phyloP scores from a whole-genome alignment of 2,888 invertebrate species.

The Nymphalis urticae region DNA sequence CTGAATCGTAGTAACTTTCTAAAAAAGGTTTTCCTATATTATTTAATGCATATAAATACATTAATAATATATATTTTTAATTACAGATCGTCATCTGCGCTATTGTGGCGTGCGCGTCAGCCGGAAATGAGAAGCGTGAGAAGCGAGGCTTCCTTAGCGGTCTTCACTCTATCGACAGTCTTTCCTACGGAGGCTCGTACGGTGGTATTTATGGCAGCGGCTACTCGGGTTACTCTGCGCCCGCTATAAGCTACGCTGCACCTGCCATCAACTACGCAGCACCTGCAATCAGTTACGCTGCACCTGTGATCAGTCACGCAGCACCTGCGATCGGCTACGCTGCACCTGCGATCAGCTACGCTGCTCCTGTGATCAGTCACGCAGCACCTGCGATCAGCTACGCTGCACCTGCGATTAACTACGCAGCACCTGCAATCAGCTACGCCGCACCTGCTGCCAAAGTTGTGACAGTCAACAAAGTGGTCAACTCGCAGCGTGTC shows the following conservation, averaged over 20 bases:
- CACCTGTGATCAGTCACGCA: no score
- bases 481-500: constrained; percentile 43
- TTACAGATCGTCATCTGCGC: constrained; percentile 35
- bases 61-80: not conserved
- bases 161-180: constrained; percentile 9
- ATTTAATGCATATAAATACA: not conserved
- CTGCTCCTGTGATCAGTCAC: not conserved
- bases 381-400: not conserved
- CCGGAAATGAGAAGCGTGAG: constrained; percentile 34
- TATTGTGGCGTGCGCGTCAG: constrained; percentile 34
- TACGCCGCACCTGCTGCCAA: constrained; percentile 30
- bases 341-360: no score
- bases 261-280: not conserved
- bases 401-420: constrained; percentile 19
- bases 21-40: no score
- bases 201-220: not conserved
- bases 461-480: constrained; percentile 7
- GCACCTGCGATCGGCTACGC: no score
- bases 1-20: not conserved
- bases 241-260: constrained; percentile 9
- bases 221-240: constrained; percentile 6
- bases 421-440: constrained; percentile 26
- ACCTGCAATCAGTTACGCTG: no score
- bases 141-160: constrained; percentile 39
- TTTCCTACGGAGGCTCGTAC: constrained; percentile 7